These are phyloP conservation scores for Threskiornis aethiopicus DNA, from an alignment of 2,797 vertebrate species.

Conservation along the genomic window DNA sequence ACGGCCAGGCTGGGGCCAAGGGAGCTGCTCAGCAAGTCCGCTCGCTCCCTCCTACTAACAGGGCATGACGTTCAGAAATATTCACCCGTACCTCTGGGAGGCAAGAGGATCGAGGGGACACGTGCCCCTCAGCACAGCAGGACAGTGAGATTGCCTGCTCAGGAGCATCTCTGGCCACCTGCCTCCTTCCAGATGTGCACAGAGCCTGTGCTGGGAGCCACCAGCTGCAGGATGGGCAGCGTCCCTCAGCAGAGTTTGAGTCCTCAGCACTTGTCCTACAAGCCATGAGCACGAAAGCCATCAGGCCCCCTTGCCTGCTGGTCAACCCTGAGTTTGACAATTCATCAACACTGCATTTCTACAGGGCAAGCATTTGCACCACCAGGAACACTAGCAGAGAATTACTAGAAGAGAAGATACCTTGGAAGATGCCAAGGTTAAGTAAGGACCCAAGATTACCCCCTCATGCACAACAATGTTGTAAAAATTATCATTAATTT, in stretches of 20 bases:
- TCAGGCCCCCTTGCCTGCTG: not conserved
- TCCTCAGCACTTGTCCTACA: not conserved
- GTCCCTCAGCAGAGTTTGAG: not conserved
- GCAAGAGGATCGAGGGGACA: not conserved
- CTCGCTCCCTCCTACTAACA: not conserved
- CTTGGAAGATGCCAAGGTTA: not conserved
- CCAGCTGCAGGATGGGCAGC: not conserved
- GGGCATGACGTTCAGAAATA: not conserved
- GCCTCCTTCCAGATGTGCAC: not conserved
- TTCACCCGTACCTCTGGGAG: not conserved
- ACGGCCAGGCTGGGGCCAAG: not conserved
- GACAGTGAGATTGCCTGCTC: not conserved
- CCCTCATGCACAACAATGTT: not conserved
- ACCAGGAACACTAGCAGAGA: not conserved
- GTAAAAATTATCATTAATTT: not conserved
- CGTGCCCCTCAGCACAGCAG: not conserved
- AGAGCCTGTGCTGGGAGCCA: not conserved
- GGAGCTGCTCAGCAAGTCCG: not conserved
- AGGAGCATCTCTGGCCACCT: not conserved
- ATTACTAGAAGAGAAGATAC: not conserved
- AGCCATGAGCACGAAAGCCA: accelerated
- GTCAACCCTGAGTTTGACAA: not conserved
- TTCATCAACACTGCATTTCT: not conserved
- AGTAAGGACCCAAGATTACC: not conserved
- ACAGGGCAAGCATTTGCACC: not conserved